Evolutionary conservation across 2,888 invertebrate genomes (phyloP).

Genomic region (Saturnia japonica): DNA sequence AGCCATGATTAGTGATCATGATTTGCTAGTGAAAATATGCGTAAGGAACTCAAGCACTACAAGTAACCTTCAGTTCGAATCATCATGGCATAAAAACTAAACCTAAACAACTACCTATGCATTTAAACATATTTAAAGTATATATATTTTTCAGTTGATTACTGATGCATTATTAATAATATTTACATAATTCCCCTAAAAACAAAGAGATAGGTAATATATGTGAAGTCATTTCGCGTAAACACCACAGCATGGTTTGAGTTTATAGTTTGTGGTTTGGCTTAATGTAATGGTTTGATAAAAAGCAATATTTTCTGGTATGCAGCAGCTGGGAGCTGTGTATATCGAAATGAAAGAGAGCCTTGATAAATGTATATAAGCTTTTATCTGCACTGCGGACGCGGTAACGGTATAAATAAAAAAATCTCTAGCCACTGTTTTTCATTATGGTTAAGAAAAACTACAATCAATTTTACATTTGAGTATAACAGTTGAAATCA

Average conservation of each 20-base stretch:
- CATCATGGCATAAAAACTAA: too few relatives aligned
- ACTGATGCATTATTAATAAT: too few relatives aligned
- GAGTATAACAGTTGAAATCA: too few relatives aligned
- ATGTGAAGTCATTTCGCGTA: background rate
- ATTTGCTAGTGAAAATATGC: too few relatives aligned
- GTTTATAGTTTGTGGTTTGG: constrained; percentile 57
- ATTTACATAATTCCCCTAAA: too few relatives aligned
- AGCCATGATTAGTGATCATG: too few relatives aligned
- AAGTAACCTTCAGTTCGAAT: too few relatives aligned
- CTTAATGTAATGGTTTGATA: constrained; percentile 54
- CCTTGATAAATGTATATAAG: constrained; percentile 69
- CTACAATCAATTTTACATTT: background rate
- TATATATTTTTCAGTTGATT: too few relatives aligned
- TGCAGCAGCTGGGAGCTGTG: constrained; percentile 49
- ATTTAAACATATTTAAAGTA: too few relatives aligned
- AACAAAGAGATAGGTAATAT: background rate
- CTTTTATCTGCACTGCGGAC: constrained; percentile 75
- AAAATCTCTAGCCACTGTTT: constrained; percentile 35
- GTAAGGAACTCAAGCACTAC: too few relatives aligned
- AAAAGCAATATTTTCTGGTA: constrained; percentile 61
- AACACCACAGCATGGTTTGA: constrained; percentile 29
- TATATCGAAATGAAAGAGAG: constrained; percentile 70
- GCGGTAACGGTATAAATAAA: constrained; percentile 60
- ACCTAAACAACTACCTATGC: too few relatives aligned
- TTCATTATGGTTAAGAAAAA: constrained; percentile 65